A percentile compares a stretch with the other conserved stretches of the same genome.
Evolutionary conservation across 2,888 invertebrate species (phyloP).

Genomic region (Heliothis peltigera): DNA sequence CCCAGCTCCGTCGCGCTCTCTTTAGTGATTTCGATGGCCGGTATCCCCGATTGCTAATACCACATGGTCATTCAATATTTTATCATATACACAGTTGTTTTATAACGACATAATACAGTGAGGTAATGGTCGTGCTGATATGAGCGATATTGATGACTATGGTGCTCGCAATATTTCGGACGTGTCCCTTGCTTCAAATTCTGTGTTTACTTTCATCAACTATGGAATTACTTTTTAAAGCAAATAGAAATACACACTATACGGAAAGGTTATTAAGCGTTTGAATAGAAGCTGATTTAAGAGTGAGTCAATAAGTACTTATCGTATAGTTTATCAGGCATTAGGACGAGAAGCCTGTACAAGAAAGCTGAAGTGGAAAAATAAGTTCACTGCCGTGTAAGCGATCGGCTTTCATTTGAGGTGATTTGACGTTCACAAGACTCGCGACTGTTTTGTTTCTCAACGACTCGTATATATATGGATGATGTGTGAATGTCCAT

Average conservation of each 20-base stretch:
- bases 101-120: constrained; percentile 70
- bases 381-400: constrained; percentile 78
- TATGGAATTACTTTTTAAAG: constrained; percentile 54
- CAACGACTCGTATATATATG: constrained; percentile 56
- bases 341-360: constrained; percentile 76
- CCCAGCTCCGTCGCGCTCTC: constrained; percentile 92
- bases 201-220: constrained; percentile 50
- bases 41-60: constrained; percentile 90
- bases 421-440: constrained; percentile 41
- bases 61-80: constrained; percentile 86
- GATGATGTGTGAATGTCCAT: constrained; percentile 70
- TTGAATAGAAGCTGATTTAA: constrained; percentile 63
- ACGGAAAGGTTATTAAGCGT: constrained; percentile 61
- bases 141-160: constrained; percentile 72
- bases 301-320: constrained; percentile 56
- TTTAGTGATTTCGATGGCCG: constrained; percentile 94
- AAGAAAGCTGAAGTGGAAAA: constrained; percentile 80
- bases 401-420: constrained; percentile 62
- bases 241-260: constrained; percentile 53
- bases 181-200: constrained; percentile 50
- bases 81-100: constrained; percentile 74
- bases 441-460: constrained; percentile 52
- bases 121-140: constrained; percentile 75
- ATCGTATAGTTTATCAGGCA: constrained; percentile 54
- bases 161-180: constrained; percentile 59